phyloP scores from a whole-genome alignment of 2,113 vertebrate species.

The Passerina amoena region DNA sequence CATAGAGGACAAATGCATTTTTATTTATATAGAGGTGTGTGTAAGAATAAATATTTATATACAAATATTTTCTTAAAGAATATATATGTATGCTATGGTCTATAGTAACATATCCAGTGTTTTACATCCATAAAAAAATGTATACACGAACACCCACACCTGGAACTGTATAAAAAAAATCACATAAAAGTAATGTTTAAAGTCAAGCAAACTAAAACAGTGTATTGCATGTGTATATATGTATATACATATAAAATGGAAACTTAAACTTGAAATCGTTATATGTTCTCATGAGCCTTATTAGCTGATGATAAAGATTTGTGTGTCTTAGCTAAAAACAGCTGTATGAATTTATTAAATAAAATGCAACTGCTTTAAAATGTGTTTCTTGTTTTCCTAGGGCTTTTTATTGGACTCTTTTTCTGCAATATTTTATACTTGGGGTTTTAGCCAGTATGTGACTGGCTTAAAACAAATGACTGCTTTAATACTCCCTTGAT shows the following conservation, averaged over 20 bases:
- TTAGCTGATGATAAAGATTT: not conserved
- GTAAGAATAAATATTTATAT: not conserved
- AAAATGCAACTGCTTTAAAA: not conserved
- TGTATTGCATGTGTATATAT: not conserved
- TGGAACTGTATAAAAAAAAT: not conserved
- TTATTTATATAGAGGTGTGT: not conserved
- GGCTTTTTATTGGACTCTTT: not conserved
- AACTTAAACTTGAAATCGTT: not conserved
- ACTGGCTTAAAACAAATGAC: slow-evolving; percentile 4
- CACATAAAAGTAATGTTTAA: not conserved
- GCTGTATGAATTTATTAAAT: slow-evolving; percentile 7
- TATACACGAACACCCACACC: fast-evolving
- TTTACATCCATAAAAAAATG: not conserved
- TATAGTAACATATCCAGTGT: not conserved
- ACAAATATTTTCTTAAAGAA: not conserved
- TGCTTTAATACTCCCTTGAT: not conserved
- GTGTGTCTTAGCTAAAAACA: not conserved
- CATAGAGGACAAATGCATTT: not conserved
- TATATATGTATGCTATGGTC: not conserved
- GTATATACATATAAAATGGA: not conserved
- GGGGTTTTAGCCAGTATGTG: not conserved
- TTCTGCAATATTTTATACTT: not conserved
- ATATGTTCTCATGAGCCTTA: not conserved
- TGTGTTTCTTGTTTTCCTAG: slow-evolving; percentile 26
- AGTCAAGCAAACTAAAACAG: not conserved